phyloP scores from a whole-genome alignment of 2,888 invertebrate genomes.

The Andrena hattorfiana region DNA sequence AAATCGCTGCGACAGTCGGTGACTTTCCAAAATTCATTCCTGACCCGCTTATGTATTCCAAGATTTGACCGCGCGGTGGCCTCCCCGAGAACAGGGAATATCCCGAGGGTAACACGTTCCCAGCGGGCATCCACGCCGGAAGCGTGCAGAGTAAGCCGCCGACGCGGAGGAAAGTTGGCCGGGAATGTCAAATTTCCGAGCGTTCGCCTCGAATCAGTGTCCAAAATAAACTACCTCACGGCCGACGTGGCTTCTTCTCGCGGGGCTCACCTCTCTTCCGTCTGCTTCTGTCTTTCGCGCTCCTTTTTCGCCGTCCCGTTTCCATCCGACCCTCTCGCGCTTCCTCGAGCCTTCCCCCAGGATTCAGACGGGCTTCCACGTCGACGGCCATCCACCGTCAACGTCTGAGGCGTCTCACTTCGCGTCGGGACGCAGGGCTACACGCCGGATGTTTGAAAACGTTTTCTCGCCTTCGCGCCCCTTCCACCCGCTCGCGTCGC shows the following conservation, averaged over 20 bases:
- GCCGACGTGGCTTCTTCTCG: slow-evolving; percentile 74
- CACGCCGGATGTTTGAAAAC: slow-evolving; percentile 68
- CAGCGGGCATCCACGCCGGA: slow-evolving; percentile 38
- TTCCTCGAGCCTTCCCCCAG: slow-evolving; percentile 32
- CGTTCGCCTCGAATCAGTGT: slow-evolving; percentile 81
- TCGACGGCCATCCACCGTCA: slow-evolving; percentile 70
- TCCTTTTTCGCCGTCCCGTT: slow-evolving; percentile 48
- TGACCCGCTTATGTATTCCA: slow-evolving; percentile 44
- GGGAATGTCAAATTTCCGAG: slow-evolving; percentile 80
- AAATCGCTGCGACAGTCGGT: neutral
- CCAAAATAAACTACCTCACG: slow-evolving; percentile 73
- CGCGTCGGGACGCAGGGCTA: slow-evolving; percentile 66
- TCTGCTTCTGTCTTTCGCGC: slow-evolving; percentile 51
- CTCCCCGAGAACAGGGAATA: slow-evolving; percentile 55
- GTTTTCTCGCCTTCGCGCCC: slow-evolving; percentile 57
- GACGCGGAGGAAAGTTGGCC: slow-evolving; percentile 64
- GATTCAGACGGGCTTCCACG: slow-evolving; percentile 60
- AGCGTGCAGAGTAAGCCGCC: slow-evolving; percentile 48
- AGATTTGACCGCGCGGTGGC: slow-evolving; percentile 25
- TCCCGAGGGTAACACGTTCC: slow-evolving; percentile 46
- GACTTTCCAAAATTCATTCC: slow-evolving; percentile 53
- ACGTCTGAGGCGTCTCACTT: slow-evolving; percentile 73
- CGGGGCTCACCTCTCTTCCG: slow-evolving; percentile 46
- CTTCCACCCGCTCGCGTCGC: neutral
- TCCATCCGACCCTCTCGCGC: slow-evolving; percentile 28